These are phyloP conservation scores for Microctenopoma steveboyesi DNA, from an alignment of 2,797 vertebrate species.

Conservation along the genomic window DNA sequence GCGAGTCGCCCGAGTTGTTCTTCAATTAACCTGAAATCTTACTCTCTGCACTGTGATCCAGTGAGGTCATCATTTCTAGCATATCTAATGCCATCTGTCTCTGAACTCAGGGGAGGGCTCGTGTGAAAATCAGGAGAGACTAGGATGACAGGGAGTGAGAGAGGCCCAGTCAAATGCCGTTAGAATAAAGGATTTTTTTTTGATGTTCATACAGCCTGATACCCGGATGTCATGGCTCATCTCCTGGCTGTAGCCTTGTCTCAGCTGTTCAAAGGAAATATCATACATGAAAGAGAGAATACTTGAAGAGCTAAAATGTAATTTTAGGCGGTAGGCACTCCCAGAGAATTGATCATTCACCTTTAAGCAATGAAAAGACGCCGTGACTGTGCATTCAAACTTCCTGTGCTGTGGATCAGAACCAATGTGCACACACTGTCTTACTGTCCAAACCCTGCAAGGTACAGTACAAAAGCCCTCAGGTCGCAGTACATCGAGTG, in stretches of 20 bases:
- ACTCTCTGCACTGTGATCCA: no score
- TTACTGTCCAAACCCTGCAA: not conserved
- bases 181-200: slow-evolving; percentile 30
- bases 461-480: not conserved
- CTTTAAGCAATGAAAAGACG: slow-evolving; percentile 54
- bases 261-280: slow-evolving; percentile 56
- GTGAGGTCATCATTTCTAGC: not conserved
- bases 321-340: slow-evolving; percentile 26
- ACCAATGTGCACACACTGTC: not conserved
- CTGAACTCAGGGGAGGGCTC: slow-evolving; percentile 1
- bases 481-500: not conserved
- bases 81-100: not conserved
- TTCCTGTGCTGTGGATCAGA: slow-evolving; percentile 43
- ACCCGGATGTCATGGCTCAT: slow-evolving; percentile 68
- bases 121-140: slow-evolving; percentile 9
- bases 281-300: slow-evolving; percentile 63
- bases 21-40: no score
- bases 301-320: slow-evolving; percentile 54
- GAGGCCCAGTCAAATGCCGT: slow-evolving; percentile 12
- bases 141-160: not conserved
- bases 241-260: slow-evolving; percentile 55
- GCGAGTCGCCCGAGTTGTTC: no score
- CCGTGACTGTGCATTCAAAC: slow-evolving; percentile 18
- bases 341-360: slow-evolving; percentile 32
- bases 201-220: slow-evolving; percentile 43